These are phyloP conservation scores for Pteria penguin DNA, from an alignment of 2,888 invertebrate genomes.

Conservation along the genomic window DNA sequence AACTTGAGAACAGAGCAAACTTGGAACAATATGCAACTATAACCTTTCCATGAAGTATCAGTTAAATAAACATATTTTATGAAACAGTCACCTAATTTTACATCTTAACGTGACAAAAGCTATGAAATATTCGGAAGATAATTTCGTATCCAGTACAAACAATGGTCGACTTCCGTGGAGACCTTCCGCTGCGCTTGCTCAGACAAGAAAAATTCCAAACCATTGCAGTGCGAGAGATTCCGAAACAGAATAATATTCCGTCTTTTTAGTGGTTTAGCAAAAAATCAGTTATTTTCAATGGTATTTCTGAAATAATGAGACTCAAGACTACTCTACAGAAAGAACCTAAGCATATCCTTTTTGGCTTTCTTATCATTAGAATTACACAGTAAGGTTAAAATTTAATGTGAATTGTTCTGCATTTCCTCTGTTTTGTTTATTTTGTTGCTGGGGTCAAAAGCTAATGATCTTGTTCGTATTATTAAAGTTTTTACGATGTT, in stretches of 20 bases:
- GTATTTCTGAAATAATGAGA: conserved; percentile 85
- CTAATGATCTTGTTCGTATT: background rate
- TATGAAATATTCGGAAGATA: too few species aligned
- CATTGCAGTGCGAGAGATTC: conserved; percentile 1
- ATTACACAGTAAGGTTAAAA: background rate
- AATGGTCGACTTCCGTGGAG: conserved; percentile 62
- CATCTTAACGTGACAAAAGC: too few species aligned
- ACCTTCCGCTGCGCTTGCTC: conserved; percentile 55
- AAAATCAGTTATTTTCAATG: background rate
- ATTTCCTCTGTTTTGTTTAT: background rate
- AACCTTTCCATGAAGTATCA: too few species aligned
- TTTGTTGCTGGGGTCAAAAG: background rate
- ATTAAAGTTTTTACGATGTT: too few species aligned
- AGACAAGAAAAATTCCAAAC: conserved; percentile 43
- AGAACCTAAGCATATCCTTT: conserved; percentile 86
- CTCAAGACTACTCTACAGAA: conserved; percentile 89
- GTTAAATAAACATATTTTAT: too few species aligned
- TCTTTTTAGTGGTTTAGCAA: background rate
- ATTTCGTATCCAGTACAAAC: conserved; percentile 71
- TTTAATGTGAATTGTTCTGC: background rate
- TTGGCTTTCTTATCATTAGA: too few species aligned
- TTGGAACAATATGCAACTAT: too few species aligned
- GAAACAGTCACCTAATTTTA: too few species aligned
- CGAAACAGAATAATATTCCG: background rate
- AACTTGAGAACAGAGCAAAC: too few species aligned